Percentiles rank a stretch among this genome's conserved stretches.
These are phyloP conservation scores for Cephus runcator DNA, from an alignment of 2,888 invertebrate genomes.

Conservation along the genomic window DNA sequence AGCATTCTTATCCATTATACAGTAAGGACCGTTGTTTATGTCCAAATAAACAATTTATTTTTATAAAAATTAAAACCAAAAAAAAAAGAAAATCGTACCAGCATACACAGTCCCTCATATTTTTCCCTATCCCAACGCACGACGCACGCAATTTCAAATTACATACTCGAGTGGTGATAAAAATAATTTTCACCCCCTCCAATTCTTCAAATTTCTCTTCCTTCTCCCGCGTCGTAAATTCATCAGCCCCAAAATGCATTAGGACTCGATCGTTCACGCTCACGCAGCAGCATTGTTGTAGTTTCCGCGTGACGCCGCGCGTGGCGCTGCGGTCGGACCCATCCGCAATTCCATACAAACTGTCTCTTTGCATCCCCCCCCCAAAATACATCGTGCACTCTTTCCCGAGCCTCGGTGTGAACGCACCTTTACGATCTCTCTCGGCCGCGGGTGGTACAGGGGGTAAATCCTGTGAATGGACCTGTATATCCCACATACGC, in stretches of 20 bases:
- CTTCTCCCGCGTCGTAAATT: neutral
- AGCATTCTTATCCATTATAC: too few relatives aligned
- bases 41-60: neutral
- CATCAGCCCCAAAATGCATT: neutral
- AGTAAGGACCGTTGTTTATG: slow-evolving; percentile 1
- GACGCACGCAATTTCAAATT: too few relatives aligned
- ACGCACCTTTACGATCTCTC: slow-evolving; percentile 5
- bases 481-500: too few relatives aligned
- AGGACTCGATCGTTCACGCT: neutral
- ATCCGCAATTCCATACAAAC: slow-evolving; percentile 35
- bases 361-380: neutral
- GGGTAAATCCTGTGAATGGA: too few relatives aligned
- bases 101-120: neutral
- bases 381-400: neutral
- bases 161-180: too few relatives aligned
- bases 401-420: neutral
- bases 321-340: slow-evolving; percentile 37
- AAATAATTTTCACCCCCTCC: too few relatives aligned
- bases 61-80: neutral
- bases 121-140: too few relatives aligned
- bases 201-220: too few relatives aligned
- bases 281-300: neutral
- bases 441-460: neutral
- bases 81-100: neutral
- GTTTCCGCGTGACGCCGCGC: slow-evolving; percentile 19